Conservation (phyloP, 2,888 invertebrate species). For the Bellardia pandia region DNA sequence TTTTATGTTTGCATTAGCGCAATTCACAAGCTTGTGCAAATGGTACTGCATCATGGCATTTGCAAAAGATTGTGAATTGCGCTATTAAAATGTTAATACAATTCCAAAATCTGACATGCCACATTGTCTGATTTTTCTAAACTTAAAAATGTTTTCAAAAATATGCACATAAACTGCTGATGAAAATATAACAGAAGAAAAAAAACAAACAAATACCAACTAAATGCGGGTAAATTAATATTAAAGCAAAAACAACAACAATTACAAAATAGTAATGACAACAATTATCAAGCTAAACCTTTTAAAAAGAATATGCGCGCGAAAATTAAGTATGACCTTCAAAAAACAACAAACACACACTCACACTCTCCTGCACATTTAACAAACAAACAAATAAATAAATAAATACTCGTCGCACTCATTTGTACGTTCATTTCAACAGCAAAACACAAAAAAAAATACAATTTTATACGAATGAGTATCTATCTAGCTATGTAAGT, state of each 20-base stretch:
- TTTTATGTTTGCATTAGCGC: no score
- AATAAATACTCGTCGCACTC: conserved; percentile 30
- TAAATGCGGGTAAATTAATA: conserved; percentile 34
- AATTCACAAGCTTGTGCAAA: no score
- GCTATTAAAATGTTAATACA: no score
- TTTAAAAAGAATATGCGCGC: conserved; percentile 57
- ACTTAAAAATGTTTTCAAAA: no score
- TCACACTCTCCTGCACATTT: conserved; percentile 12
- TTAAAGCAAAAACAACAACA: conserved; percentile 22
- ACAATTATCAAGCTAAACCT: conserved; percentile 45
- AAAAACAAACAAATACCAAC: background rate
- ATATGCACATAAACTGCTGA: no score
- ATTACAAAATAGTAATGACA: conserved; percentile 10
- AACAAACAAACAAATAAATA: conserved; percentile 40
- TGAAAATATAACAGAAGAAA: no score
- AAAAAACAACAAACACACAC: conserved; percentile 53
- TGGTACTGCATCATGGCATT: no score
- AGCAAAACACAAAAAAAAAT: conserved; percentile 5
- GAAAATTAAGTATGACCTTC: conserved; percentile 75
- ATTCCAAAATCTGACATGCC: no score
- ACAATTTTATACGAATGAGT: conserved; percentile 24
- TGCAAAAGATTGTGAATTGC: no score
- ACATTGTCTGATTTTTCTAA: no score
- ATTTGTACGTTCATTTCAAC: conserved; percentile 31
- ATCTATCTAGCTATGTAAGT: background rate